Base-by-base conservation (phyloP, 2,888 invertebrate species). In the Latrodectus elegans region DNA sequence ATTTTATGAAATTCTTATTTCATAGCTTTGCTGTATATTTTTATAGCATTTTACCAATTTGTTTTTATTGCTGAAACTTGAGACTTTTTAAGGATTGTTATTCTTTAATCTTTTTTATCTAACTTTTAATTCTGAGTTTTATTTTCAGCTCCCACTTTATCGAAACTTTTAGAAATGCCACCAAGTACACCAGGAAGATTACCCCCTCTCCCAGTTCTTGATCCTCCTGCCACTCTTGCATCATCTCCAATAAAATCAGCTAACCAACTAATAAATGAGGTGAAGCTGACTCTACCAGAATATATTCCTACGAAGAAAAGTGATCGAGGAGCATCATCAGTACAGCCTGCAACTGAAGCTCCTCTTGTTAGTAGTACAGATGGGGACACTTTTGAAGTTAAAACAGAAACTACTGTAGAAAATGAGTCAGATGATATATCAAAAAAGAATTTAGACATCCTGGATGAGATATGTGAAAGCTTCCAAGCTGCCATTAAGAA, bases 151-250 rank as follows among this genome's bases (percentile, higher is more conserved):
- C 89, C 89, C 15, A 89, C 89, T 38, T 70, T 89, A 53, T 88
- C 88, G 11, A 89, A 88, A 74, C 83, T 89, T 26, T 65, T 89
- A 49, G 89, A 89, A 80, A 83, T 89, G 88, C 89, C 89, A 8
- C 89, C 89, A 22, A 87, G 89, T 67, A 78, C 88, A 15, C 89
- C 89, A 10, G 89, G 89, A 15, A 84, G 70, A 78, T 76, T 89
- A 9, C 89, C 89, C 8, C 88, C 89, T 10, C 84, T 89, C 26
- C 89, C 89, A 3, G 52, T 89, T 17, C 52, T 85, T 26, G 84
- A 78, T 49, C 72, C 78, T 17, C 82, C 81, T 11, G 12, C 14
- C 17, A 53, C 52, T 12, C 64, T 52, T 15, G 17, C 60, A 12
- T 10, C 84, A 38, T 11, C 55, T 14, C 55, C 55, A 12, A 4